Conservation (phyloP, 2,113 vertebrate genomes). For the Gobiocypris rarus region DNA sequence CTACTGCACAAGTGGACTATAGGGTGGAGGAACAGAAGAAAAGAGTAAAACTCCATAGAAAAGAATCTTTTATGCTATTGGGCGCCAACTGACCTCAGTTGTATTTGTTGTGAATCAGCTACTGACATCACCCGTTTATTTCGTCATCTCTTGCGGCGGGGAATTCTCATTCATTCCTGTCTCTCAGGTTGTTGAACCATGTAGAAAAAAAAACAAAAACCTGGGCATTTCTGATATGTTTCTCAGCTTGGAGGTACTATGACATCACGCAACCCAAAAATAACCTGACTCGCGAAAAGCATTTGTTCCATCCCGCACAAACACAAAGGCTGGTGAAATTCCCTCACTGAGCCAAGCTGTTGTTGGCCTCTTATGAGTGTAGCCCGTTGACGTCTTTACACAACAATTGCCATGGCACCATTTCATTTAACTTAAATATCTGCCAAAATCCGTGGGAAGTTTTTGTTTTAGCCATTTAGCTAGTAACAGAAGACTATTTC, state of each 20-base stretch:
- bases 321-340: slow-evolving; percentile 68
- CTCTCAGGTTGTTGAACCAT: neutral
- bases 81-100: neutral
- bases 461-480: slow-evolving; percentile 45
- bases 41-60: neutral
- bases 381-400: slow-evolving; percentile 66
- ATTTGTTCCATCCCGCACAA: slow-evolving; percentile 64
- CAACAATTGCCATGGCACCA: slow-evolving; percentile 54
- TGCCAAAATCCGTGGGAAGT: slow-evolving; percentile 45
- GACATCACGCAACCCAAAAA: slow-evolving; percentile 69
- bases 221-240: slow-evolving; percentile 53
- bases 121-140: slow-evolving; percentile 19
- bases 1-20: neutral
- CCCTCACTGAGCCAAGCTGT: slow-evolving; percentile 59
- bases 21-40: slow-evolving; percentile 5
- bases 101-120: slow-evolving; percentile 19
- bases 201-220: slow-evolving; percentile 23
- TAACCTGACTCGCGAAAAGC: slow-evolving; percentile 48
- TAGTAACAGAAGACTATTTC: neutral
- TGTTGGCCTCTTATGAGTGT: slow-evolving; percentile 69
- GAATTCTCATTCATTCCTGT: slow-evolving; percentile 16
- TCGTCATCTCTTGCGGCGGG: neutral
- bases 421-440: slow-evolving; percentile 67
- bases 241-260: slow-evolving; percentile 51
- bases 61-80: neutral